Evolutionary conservation across 2,888 invertebrate genomes (phyloP), one percentile per base, ranked within the genome.

Genomic region (Melanotus villosus): DNA sequence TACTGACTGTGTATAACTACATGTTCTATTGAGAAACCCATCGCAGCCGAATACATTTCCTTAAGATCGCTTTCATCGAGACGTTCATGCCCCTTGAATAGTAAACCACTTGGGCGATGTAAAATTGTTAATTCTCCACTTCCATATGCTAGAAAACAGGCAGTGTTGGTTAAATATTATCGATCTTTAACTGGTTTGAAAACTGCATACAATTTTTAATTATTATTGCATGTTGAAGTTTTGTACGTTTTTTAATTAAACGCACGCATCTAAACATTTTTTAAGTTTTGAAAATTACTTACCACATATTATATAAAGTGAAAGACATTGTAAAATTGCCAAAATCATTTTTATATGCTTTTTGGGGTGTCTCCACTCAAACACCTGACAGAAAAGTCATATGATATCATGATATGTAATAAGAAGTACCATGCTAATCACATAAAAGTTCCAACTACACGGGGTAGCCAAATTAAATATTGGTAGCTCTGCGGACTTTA

Each of bases 1-100:
- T n/a, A n/a, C n/a, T n/a, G n/a, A n/a, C n/a, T n/a, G n/a, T n/a
- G n/a, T n/a, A n/a, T n/a, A n/a, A n/a, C 56, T 85, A 91, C 91
- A 85, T 90, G 89, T 81, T 90, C 89, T n/a, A 91, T 90, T 9
- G 93, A 90, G 73, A 91, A 89, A 52, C 94, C 94, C 71, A 93
- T 85, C 57, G 90, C 85, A 65, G 92, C 91, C n/a, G 90, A 89
- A 73, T 90, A 89, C 4, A 94, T 88, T 82, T 94, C 94, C 79
- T 89, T 90, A 1, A 93, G 82, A 2, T 89, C 83, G 77, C 90
- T 91, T 78, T 91, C 90, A 65, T 88, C 87, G 9, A 91, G 81
- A 72, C 87, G 86, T 72, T 89, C 89, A 71, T 89, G 87, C 63
- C 92, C 92, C 76, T 89, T 86, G 83, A 94, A 94, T 71, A 86